phyloP scores from a whole-genome alignment of 2,797 vertebrate species.

The Rhynchonycteris naso region DNA sequence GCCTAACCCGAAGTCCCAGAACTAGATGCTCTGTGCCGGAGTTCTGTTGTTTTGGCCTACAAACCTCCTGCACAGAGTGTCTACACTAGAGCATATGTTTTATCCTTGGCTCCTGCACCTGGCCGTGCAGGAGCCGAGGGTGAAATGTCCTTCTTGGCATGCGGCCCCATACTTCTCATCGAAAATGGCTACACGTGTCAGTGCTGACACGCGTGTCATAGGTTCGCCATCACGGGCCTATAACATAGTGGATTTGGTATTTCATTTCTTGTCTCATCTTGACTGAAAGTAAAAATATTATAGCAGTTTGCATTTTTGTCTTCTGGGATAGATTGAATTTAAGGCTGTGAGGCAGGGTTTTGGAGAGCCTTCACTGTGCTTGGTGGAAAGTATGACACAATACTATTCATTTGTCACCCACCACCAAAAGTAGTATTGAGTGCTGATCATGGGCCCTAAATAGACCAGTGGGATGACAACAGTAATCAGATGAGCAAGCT shows the following conservation, averaged over 20 bases:
- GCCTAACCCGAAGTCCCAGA: too few relatives aligned
- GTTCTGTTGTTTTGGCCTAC: too few relatives aligned
- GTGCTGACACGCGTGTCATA: too few relatives aligned
- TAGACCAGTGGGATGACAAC: background rate
- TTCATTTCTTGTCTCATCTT: background rate
- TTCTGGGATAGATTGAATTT: background rate
- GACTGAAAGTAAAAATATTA: background rate
- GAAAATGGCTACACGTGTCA: too few relatives aligned
- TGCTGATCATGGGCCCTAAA: background rate
- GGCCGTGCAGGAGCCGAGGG: too few relatives aligned
- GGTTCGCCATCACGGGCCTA: too few relatives aligned
- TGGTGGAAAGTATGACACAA: background rate
- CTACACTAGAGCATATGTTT: too few relatives aligned
- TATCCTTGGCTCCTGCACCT: too few relatives aligned
- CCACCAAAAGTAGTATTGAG: background rate
- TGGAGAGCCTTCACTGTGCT: background rate
- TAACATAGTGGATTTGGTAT: background rate
- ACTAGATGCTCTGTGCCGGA: too few relatives aligned
- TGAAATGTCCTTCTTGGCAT: too few relatives aligned
- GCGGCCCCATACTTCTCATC: too few relatives aligned
- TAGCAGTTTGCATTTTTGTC: background rate
- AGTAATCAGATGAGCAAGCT: background rate
- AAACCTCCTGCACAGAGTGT: too few relatives aligned
- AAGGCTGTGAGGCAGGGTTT: background rate
- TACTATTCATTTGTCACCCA: background rate